Percentiles rank a stretch among this genome's conserved stretches.
phyloP scores from a whole-genome alignment of 2,113 vertebrate genomes.

The Crotalus helleri region DNA sequence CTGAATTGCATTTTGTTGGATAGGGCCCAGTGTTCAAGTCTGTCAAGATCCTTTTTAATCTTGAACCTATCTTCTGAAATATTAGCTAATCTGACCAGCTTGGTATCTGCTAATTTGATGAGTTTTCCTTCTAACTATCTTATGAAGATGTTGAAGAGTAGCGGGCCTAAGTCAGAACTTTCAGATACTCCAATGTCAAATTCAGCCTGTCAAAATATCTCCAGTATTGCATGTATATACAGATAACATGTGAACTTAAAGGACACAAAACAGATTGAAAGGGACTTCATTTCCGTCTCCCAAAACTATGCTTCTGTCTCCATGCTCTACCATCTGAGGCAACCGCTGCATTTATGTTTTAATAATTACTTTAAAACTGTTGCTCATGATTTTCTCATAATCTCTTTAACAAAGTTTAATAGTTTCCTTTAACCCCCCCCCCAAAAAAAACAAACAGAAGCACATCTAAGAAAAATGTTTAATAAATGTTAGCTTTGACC shows the following conservation, averaged over 20 bases:
- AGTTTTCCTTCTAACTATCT: background rate
- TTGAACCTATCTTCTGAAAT: background rate
- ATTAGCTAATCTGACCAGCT: background rate
- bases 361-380: background rate
- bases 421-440: background rate
- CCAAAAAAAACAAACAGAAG: background rate
- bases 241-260: background rate
- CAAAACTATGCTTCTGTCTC: background rate
- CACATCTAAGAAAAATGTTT: slow-evolving; percentile 1
- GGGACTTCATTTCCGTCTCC: background rate
- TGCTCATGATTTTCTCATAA: background rate
- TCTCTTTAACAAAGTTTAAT: background rate
- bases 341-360: background rate
- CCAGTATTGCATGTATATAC: background rate
- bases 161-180: background rate
- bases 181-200: background rate
- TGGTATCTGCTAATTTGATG: background rate
- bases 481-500: background rate
- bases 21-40: background rate
- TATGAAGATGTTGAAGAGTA: background rate
- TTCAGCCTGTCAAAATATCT: background rate
- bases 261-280: background rate
- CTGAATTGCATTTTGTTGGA: background rate
- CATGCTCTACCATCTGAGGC: background rate
- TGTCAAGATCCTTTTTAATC: background rate